A percentile compares a stretch with the other conserved stretches of the same genome.
phyloP scores from a whole-genome alignment of 2,888 invertebrate genomes.

The Cosmia pyralina region DNA sequence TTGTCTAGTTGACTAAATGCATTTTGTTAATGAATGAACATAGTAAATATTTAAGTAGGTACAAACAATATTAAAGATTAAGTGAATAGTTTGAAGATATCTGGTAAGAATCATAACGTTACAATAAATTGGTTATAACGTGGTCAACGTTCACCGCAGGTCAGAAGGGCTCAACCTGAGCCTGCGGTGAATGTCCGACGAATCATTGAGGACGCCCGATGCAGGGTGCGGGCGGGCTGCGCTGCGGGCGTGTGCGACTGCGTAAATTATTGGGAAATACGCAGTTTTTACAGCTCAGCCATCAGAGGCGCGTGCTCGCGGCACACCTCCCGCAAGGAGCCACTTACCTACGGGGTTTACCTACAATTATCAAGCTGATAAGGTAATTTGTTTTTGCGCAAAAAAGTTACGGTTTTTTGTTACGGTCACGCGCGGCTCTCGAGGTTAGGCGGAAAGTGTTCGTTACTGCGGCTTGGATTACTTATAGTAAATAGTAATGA shows the following conservation, averaged over 20 bases:
- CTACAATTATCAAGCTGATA: slow-evolving; percentile 23
- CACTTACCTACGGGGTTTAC: slow-evolving; percentile 23
- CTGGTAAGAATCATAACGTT: background rate
- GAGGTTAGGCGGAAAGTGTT: background rate
- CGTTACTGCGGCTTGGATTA: background rate
- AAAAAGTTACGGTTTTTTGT: background rate
- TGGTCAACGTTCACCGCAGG: too few species aligned
- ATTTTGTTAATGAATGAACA: slow-evolving; percentile 14
- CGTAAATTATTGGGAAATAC: slow-evolving; percentile 10
- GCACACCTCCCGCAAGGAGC: background rate
- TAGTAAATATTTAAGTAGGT: slow-evolving; percentile 9
- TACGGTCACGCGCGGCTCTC: background rate
- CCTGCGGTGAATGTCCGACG: background rate
- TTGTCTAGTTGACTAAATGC: slow-evolving; percentile 4
- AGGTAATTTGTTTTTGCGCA: slow-evolving; percentile 5
- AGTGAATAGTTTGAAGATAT: background rate
- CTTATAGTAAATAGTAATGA: background rate
- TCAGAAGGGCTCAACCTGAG: background rate
- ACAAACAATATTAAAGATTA: background rate
- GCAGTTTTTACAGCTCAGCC: slow-evolving; percentile 3
- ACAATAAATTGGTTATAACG: background rate
- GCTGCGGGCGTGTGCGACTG: background rate
- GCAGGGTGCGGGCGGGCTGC: background rate
- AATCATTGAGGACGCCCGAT: background rate
- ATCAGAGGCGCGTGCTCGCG: background rate